Conservation (phyloP, 2,113 vertebrate genomes). For the Leptobrachium ailaonicum region DNA sequence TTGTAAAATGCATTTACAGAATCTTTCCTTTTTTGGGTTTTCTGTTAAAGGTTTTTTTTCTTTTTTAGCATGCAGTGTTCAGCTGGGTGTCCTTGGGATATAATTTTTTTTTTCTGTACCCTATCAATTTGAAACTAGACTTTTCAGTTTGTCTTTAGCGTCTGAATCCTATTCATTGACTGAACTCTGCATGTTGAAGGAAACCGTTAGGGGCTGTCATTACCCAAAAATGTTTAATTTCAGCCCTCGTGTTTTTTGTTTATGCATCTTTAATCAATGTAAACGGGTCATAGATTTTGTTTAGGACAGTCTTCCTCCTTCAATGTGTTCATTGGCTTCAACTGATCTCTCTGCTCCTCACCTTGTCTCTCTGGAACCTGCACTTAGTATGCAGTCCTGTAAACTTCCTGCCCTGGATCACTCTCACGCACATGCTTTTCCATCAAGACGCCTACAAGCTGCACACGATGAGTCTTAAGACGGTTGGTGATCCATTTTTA, state of each 20-base stretch:
- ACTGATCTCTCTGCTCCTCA: constrained; percentile 98
- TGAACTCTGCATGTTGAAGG: constrained; percentile 71
- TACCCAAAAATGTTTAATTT: constrained; percentile 23
- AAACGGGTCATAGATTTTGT: constrained; percentile 60
- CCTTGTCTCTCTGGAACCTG: constrained; percentile 95
- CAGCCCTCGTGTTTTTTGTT: constrained; percentile 46
- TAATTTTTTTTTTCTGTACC: constrained; percentile 29
- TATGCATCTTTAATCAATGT: constrained; percentile 61
- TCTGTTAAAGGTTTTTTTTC: constrained; percentile 50
- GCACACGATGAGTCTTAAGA: constrained; percentile 92
- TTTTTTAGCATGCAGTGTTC: constrained; percentile 71
- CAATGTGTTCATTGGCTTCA: constrained; percentile 82
- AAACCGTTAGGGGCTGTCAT: constrained; percentile 70
- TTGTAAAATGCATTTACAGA: constrained; percentile 78
- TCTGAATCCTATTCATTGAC: neutral
- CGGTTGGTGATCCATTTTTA: constrained; percentile 99
- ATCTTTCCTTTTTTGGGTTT: constrained; percentile 58
- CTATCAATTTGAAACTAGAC: neutral
- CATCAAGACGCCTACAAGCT: constrained; percentile 93
- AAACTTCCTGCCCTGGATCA: constrained; percentile 84
- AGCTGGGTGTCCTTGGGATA: constrained; percentile 80
- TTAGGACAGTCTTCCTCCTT: constrained; percentile 74
- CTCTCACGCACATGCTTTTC: constrained; percentile 94
- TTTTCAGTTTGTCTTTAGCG: neutral
- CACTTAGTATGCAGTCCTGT: constrained; percentile 95